Base-by-base conservation (phyloP, 1,140 invertebrate genomes). In the Sitobion miscanthi region DNA sequence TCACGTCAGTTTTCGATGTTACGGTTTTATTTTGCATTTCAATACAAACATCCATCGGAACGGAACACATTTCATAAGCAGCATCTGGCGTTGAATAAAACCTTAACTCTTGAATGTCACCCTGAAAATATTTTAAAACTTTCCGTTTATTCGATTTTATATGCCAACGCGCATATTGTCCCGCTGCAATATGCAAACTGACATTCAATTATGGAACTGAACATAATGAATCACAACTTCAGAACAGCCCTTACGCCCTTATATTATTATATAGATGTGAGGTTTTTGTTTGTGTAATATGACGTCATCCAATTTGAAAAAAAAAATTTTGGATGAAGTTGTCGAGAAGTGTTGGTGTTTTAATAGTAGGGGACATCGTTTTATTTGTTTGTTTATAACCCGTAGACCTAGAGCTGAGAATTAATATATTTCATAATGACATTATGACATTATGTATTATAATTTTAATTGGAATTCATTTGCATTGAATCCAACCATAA, bases 31-130 rank as follows among this genome's bases (percentile, higher is more conserved):
- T 45, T n/a, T 90, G 30, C 25, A 45, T 93, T 62, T 93, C 45
- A n/a, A 45, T 86, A 83, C 90, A 94, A 17, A 47, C 9, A 6
- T 88, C 23, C 11, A n/a, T 93, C 20, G 35, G 42, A 8, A n/a
- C 77, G 1, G 95, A 95, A 94, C 98, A 98, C 93, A 98, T 96
- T 93, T 98, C 97, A 95, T 97, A 98, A 2, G 97, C 98, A 85
- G 97, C 96, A 94, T 98, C 97, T 21, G 98, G 97, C 94, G 96
- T 96, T 89, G 96, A 96, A 49, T 97, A 96, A 69, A 98, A 96
- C 94, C 96, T 96, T 89, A 98, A 95, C 94, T 97, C 95, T 95
- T 98, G 97, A 47, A 98, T 96, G 94, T 97, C 97, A 42, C 98
- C 98, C 97, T 98, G 94, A 52, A 77, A 93, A 93, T 86, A 90